Base-by-base conservation (phyloP, 2,888 invertebrate genomes). In the Cephonodes hylas region DNA sequence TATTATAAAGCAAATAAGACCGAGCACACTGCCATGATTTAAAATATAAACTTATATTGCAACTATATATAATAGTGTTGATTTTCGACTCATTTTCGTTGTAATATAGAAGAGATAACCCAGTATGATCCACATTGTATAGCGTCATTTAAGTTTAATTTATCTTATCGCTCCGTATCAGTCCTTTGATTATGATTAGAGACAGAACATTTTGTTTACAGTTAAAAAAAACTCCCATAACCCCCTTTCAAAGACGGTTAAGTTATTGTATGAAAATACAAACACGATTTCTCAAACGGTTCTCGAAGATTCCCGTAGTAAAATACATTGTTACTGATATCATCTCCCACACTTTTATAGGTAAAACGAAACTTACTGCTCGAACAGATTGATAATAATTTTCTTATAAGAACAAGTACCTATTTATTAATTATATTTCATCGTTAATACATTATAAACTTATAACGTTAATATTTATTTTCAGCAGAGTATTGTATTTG, bases 161-260 rank as follows among this genome's bases (percentile, higher is more conserved):
- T 58, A 61, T 61, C 61, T 61, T 58, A 61, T 61, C 61, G 45
- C 46, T 22, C 3, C 38, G 4, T 61, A 61, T 61, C 61, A 58
- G 44, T 15, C 45, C 44, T 61, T 18, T 31, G 44, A 57, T 34
- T 61, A 58, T 31, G 42, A 42, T 42, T 56, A 8, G 42, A 42
- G 27, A 44, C 42, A 56, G n/a, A 42, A 10, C 42, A 42, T 31
- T 42, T 56, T 61, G 25, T n/a, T 23, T 20, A 27, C 15, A 15
- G 25, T 27, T 27, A 48, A 15, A 27, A 31, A 46, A 31, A 27
- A 27, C 18, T 15, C 15, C 48, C 18, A 27, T 27, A 15, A 53
- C 27, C 15, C 18, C 27, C 13, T 38, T n/a, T 15, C 6, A 27
- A 27, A 53, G 8, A 48, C 8, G 27, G n/a, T n/a, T 4, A 57